Percentiles rank a stretch among this genome's conserved stretches.
phyloP scores from a whole-genome alignment of 2,113 vertebrate species.

The Hipposideros armiger region DNA sequence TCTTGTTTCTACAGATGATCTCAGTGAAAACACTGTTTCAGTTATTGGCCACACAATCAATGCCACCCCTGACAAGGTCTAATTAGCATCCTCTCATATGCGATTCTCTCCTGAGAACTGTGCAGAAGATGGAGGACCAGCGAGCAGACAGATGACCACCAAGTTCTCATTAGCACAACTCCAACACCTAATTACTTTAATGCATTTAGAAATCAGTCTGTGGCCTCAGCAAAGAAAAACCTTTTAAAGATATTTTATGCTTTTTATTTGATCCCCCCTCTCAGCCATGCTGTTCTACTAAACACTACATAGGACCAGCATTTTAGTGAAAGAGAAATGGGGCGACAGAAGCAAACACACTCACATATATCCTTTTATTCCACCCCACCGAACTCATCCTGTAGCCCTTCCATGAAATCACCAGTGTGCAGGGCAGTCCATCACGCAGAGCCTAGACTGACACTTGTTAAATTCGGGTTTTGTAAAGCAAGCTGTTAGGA shows the following conservation, averaged over 20 bases:
- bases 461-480: constrained; percentile 63
- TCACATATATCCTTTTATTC: background rate
- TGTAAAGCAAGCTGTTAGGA: constrained; percentile 76
- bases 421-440: background rate
- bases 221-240: background rate
- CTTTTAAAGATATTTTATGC: background rate
- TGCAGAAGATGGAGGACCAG: background rate
- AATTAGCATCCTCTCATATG: constrained; percentile 27
- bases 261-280: background rate
- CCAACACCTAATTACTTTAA: constrained; percentile 1
- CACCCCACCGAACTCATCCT: background rate
- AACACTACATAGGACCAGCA: background rate
- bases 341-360: background rate
- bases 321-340: background rate
- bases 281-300: background rate
- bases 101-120: constrained; percentile 26
- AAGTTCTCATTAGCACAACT: background rate
- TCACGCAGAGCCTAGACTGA: constrained; percentile 59
- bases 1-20: background rate
- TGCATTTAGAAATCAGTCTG: constrained; percentile 19
- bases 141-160: background rate
- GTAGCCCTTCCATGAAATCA: background rate
- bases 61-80: background rate
- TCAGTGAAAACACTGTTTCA: background rate
- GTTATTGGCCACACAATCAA: background rate